Evolutionary conservation across 1,140 invertebrate genomes (phyloP).

Genomic region (Diorhabda elongata): DNA sequence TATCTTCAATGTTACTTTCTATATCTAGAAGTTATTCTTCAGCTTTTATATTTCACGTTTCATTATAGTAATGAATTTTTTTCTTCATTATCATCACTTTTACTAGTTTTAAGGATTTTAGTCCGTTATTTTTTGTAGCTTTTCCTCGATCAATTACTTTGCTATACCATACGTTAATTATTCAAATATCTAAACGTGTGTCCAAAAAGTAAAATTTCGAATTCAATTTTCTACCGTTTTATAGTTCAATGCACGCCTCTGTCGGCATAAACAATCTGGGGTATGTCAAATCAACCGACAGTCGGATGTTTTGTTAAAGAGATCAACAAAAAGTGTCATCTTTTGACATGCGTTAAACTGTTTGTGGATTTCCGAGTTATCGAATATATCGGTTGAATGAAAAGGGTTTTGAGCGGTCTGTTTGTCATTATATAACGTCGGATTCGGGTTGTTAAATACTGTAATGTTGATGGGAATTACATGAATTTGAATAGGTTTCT

Average conservation of each 20-base stretch:
- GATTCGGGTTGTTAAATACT: too few relatives aligned
- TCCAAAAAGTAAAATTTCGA: not conserved
- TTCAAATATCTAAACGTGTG: not conserved
- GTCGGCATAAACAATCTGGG: not conserved
- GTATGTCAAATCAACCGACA: slow-evolving; percentile 19
- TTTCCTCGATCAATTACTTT: not conserved
- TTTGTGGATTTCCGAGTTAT: slow-evolving; percentile 27
- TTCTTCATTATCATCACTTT: too few relatives aligned
- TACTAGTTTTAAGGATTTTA: too few relatives aligned
- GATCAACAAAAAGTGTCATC: slow-evolving; percentile 35
- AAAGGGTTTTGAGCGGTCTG: not conserved
- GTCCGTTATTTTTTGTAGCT: not conserved
- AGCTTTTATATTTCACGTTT: too few relatives aligned
- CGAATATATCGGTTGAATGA: not conserved
- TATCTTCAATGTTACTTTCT: too few relatives aligned
- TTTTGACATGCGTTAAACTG: slow-evolving; percentile 38
- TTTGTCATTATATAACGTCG: too few relatives aligned
- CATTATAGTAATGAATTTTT: too few relatives aligned
- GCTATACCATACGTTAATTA: not conserved
- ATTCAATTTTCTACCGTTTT: not conserved
- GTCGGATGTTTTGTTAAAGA: slow-evolving; percentile 10
- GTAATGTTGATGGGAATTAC: too few relatives aligned
- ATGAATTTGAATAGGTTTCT: too few relatives aligned
- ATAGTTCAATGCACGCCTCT: not conserved
- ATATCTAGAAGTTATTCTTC: too few relatives aligned